These are phyloP conservation scores for Tuberolachnus salignus DNA, from an alignment of 2,888 invertebrate species.

Conservation along the genomic window DNA sequence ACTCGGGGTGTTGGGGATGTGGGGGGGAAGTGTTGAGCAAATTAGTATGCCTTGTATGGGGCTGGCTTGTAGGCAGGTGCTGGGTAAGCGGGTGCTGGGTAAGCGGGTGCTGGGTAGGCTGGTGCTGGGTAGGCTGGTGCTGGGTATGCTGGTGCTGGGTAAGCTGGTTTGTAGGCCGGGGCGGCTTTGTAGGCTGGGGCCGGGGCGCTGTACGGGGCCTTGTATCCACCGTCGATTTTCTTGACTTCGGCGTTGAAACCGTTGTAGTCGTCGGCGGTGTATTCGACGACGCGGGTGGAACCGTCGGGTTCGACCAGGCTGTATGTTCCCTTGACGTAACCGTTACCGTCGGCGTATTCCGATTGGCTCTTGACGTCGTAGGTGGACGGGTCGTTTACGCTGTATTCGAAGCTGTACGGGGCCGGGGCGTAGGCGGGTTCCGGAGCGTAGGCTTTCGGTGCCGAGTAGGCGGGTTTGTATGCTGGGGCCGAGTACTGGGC, in stretches of 20 bases:
- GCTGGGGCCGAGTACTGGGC: conserved; percentile 20
- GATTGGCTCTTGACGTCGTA: conserved; percentile 55
- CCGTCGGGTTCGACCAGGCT: conserved; percentile 65
- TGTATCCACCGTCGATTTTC: conserved; percentile 55
- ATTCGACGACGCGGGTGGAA: conserved; percentile 75
- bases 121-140: conserved; percentile 46
- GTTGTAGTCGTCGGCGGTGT: conserved; percentile 62
- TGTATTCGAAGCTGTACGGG: conserved; percentile 54
- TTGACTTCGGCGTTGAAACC: conserved; percentile 51
- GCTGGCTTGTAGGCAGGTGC: conserved; percentile 47
- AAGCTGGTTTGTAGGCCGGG: conserved; percentile 38
- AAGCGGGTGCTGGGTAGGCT: conserved; percentile 38
- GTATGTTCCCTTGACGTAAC: conserved; percentile 49
- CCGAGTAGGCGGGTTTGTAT: conserved; percentile 25
- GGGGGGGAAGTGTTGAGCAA: not conserved
- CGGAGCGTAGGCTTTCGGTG: conserved; percentile 52
- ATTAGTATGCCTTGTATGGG: conserved; percentile 47
- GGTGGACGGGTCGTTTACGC: conserved; percentile 51
- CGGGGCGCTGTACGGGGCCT: conserved; percentile 47
- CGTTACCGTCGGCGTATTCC: conserved; percentile 63
- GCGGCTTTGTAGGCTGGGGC: conserved; percentile 42
- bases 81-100: conserved; percentile 33
- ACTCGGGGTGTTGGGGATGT: conserved; percentile 9
- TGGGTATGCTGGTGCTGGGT: conserved; percentile 49
- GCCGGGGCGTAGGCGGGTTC: conserved; percentile 48